Evolutionary conservation across 2,888 invertebrate genomes (phyloP).

Genomic region (Leistus spinibarbis): DNA sequence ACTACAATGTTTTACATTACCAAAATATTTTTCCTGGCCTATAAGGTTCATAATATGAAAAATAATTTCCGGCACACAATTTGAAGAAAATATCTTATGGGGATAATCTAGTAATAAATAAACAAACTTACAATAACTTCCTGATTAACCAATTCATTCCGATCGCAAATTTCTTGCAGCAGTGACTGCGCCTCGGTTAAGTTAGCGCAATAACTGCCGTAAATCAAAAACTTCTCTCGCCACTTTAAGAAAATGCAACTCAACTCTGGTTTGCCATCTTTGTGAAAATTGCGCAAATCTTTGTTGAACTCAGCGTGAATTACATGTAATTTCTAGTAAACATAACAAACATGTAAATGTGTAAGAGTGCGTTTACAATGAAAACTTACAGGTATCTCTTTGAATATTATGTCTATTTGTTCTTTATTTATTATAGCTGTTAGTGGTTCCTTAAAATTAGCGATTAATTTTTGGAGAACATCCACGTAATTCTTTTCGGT

Average conservation of each 20-base stretch:
- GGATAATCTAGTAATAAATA: slow-evolving; percentile 59
- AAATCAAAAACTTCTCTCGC: slow-evolving; percentile 88
- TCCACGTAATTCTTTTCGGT: slow-evolving; percentile 97
- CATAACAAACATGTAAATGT: not conserved
- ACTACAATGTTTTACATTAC: no score
- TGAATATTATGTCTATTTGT: slow-evolving; percentile 83
- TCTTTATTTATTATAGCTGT: slow-evolving; percentile 72
- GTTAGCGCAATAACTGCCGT: slow-evolving; percentile 96
- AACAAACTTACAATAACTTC: slow-evolving; percentile 67
- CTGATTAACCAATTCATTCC: slow-evolving; percentile 68
- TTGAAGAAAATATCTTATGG: not conserved
- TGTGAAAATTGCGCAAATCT: slow-evolving; percentile 76
- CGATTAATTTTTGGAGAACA: slow-evolving; percentile 83
- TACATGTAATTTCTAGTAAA: slow-evolving; percentile 76
- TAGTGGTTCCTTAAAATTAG: slow-evolving; percentile 80
- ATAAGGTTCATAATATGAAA: no score
- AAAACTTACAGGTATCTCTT: slow-evolving; percentile 82
- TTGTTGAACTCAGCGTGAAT: slow-evolving; percentile 85
- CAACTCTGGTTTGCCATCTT: slow-evolving; percentile 65
- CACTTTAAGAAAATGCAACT: slow-evolving; percentile 89
- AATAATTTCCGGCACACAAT: slow-evolving; percentile 5
- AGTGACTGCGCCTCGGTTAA: slow-evolving; percentile 86
- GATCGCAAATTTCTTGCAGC: slow-evolving; percentile 76
- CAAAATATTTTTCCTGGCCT: no score
- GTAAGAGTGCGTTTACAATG: not conserved